phyloP scores from a whole-genome alignment of 1,140 invertebrate species.

The Pissodes strobi region DNA sequence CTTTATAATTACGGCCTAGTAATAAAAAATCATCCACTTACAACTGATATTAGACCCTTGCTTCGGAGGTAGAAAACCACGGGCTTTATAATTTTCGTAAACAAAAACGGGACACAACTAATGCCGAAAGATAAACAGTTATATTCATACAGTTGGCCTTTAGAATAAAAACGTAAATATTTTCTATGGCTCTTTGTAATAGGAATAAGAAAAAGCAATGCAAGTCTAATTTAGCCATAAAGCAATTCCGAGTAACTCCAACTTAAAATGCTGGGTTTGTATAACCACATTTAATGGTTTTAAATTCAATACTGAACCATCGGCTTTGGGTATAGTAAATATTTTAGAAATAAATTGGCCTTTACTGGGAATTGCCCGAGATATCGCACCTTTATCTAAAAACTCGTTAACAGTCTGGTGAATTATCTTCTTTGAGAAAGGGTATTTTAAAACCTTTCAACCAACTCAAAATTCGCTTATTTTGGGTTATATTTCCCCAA shows the following conservation, averaged over 20 bases:
- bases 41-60: not conserved
- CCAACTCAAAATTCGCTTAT: not conserved
- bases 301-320: constrained; percentile 4
- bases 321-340: not conserved
- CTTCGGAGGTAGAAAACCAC: constrained; percentile 29
- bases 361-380: not conserved
- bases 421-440: not conserved
- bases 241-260: constrained; percentile 8
- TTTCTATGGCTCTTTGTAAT: constrained; percentile 34
- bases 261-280: constrained; percentile 20
- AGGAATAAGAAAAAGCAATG: constrained; percentile 37
- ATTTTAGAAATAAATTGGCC: not conserved
- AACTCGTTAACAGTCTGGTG: not conserved
- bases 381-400: not conserved
- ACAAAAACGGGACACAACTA: constrained; percentile 18
- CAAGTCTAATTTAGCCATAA: constrained; percentile 7
- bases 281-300: not conserved
- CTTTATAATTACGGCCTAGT: not conserved
- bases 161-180: constrained; percentile 41
- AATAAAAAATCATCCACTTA: constrained; percentile 19
- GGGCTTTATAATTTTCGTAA: constrained; percentile 46
- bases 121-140: constrained; percentile 33
- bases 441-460: not conserved
- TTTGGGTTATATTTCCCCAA: not conserved
- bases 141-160: constrained; percentile 37